Evolutionary conservation across 2,888 invertebrate genomes (phyloP), one percentile per base, ranked within the genome.

Genomic region (Phyllotreta cruciferae): DNA sequence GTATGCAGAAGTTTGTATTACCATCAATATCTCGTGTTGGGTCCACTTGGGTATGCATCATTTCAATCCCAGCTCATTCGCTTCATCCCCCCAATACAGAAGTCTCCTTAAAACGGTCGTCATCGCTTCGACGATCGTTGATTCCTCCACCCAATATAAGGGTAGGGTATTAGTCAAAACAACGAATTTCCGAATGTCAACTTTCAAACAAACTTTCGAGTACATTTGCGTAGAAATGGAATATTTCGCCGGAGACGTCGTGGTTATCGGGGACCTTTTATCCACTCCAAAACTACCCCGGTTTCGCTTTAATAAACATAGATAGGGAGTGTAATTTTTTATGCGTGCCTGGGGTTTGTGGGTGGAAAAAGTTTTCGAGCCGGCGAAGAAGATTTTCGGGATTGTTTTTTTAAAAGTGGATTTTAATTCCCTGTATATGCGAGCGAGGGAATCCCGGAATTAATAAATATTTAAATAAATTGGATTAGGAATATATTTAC

Each of bases 191-290:
- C 49, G 47, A 14, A 36, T 41, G 36, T 42, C n/a, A 54, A 54
- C 54, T 54, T 54, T 41, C 39, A 34, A 54, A 54, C 54, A 54
- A 58, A 58, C 58, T 58, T 58, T 50, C 50, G 6, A 47, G 49
- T 49, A 39, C 39, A 58, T 58, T 58, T 58, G 58, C 58, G 50
- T 58, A 58, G 58, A 50, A 58, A 58, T 58, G 58, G 58, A 58
- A 58, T 58, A 58, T 39, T 58, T 58, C 36, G 50, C 2, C 24
- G 41, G 37, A 58, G 37, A 41, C 50, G 49, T 39, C 41, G 39
- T 14, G 37, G 50, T 35, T 39, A 50, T 45, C 58, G 35, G 41
- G 24, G 49, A 39, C 50, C 58, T 58, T 58, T 58, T 50, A 50
- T 39, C 58, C 49, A 58, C 49, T 58, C 34, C 50, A 50, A 39